Percentiles rank a stretch among this genome's conserved stretches.
Conservation (phyloP, 2,797 vertebrate genomes). For the Gymnodraco acuticeps region DNA sequence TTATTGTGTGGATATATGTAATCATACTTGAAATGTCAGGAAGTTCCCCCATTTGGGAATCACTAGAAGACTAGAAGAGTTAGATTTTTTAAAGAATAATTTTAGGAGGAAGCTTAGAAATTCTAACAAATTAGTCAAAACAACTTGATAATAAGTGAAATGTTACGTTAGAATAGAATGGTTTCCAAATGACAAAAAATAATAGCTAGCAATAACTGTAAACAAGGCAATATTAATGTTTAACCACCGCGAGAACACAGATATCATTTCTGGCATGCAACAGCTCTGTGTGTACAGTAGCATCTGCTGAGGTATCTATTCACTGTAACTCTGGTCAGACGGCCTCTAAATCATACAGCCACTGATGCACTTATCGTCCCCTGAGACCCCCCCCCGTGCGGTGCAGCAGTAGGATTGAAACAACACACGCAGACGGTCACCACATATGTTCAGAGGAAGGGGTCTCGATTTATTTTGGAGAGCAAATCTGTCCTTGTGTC, state of each 20-base stretch:
- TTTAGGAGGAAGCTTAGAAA: neutral
- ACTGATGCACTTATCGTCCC: constrained; percentile 41
- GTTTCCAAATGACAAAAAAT: neutral
- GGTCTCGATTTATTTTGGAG: constrained; percentile 13
- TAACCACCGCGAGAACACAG: neutral
- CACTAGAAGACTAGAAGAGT: too few species aligned
- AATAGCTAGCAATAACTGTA: neutral
- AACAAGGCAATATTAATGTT: neutral
- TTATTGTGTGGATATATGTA: too few species aligned
- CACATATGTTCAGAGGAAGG: constrained; percentile 10
- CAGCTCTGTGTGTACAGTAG: constrained; percentile 24
- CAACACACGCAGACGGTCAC: constrained; percentile 24
- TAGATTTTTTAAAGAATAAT: neutral
- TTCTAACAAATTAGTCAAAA: neutral
- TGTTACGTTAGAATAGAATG: neutral
- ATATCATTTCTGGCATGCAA: constrained; percentile 6
- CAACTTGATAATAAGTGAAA: neutral
- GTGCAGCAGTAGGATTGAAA: constrained; percentile 23
- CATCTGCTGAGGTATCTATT: constrained; percentile 36
- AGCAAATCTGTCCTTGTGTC: constrained; percentile 21
- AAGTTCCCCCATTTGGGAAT: too few species aligned
- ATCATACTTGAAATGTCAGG: too few species aligned
- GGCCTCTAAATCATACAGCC: constrained; percentile 34
- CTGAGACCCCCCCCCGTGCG: constrained; percentile 25
- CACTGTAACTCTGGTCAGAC: constrained; percentile 33